These are phyloP conservation scores for Eilema griseolum DNA, from an alignment of 2,888 invertebrate species.

Conservation along the genomic window DNA sequence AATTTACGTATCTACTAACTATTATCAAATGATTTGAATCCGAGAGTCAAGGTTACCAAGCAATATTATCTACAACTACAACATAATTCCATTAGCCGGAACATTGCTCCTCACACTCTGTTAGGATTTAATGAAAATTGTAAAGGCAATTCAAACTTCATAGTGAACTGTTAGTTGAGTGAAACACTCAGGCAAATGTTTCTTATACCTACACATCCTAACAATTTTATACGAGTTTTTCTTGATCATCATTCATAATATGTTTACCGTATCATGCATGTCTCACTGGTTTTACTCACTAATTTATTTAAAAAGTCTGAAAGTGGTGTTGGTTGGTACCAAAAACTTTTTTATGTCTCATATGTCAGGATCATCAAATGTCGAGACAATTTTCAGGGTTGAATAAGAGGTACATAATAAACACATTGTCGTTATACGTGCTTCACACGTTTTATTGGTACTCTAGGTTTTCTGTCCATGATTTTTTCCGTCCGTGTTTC, in stretches of 20 bases:
- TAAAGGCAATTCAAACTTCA: conserved; percentile 23
- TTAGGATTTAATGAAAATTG: conserved; percentile 27
- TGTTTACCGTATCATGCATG: neutral
- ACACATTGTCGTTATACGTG: neutral
- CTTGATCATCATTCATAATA: neutral
- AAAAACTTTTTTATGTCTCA: neutral
- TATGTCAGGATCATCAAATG: neutral
- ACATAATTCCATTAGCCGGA: conserved; percentile 26
- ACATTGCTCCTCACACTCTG: conserved; percentile 19
- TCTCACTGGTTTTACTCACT: neutral
- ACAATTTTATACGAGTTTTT: conserved; percentile 6
- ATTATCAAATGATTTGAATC: neutral
- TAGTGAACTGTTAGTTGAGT: conserved; percentile 6
- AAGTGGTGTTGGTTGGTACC: neutral
- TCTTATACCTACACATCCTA: conserved; percentile 1
- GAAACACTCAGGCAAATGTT: conserved; percentile 11
- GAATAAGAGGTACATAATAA: neutral
- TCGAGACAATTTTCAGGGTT: neutral
- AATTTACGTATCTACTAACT: conserved; percentile 1
- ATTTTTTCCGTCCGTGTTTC: no score
- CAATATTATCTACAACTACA: conserved; percentile 16
- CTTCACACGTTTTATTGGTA: neutral
- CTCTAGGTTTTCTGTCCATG: neutral
- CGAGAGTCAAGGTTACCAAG: neutral
- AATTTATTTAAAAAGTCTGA: neutral